phyloP scores from a whole-genome alignment of 2,797 vertebrate species.

The Arrhamphus sclerolepis region DNA sequence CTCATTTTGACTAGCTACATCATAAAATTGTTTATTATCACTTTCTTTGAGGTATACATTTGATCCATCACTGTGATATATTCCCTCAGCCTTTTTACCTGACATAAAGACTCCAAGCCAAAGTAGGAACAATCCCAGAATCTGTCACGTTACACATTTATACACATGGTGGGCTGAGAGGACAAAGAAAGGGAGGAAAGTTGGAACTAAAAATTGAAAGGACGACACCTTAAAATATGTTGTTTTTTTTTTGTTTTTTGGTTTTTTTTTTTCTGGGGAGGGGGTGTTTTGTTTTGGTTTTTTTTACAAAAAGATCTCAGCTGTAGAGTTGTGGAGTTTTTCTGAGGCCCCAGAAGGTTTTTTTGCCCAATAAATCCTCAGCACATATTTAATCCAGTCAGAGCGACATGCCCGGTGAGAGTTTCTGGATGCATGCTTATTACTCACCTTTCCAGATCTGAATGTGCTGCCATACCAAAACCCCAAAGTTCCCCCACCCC shows the following conservation, averaged over 20 bases:
- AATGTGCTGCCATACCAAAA: conserved; percentile 42
- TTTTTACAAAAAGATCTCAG: conserved; percentile 42
- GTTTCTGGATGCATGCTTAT: conserved; percentile 69
- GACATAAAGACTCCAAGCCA: conserved; percentile 16
- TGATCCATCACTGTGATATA: conserved; percentile 1
- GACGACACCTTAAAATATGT: conserved; percentile 37
- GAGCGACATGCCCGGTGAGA: conserved; percentile 47
- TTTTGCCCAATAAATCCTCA: conserved; percentile 64
- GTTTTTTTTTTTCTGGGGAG: too few species aligned
- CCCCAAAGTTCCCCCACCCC: conserved; percentile 21
- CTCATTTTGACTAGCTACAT: too few species aligned
- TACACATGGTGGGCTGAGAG: conserved; percentile 38
- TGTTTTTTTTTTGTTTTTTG: conserved; percentile 24
- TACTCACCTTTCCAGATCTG: conserved; percentile 56
- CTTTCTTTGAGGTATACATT: neutral
- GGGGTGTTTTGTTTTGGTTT: too few species aligned
- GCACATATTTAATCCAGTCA: conserved; percentile 72
- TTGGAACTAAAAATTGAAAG: conserved; percentile 13
- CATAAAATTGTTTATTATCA: too few species aligned
- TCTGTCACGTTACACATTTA: conserved; percentile 51
- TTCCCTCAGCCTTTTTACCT: conserved; percentile 2
- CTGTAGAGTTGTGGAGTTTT: conserved; percentile 18
- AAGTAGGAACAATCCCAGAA: conserved; percentile 28
- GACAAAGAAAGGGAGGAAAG: conserved; percentile 25
- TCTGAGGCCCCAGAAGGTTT: conserved; percentile 29